phyloP scores from a whole-genome alignment of 2,888 invertebrate species.

The Noctua pronuba region DNA sequence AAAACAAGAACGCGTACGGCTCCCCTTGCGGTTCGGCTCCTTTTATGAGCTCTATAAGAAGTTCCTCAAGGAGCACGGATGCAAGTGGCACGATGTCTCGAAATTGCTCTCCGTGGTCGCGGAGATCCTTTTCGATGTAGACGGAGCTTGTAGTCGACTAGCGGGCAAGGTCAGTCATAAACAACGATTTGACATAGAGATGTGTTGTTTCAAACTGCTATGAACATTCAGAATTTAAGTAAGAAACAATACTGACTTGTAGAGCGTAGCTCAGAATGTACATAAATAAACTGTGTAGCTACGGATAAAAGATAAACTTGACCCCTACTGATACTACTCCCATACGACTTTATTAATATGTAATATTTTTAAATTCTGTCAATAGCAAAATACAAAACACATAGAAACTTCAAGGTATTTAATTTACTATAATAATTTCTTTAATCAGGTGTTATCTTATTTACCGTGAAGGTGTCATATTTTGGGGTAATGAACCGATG shows the following conservation, averaged over 20 bases:
- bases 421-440: constrained; percentile 14
- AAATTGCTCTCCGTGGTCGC: constrained; percentile 85
- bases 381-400: constrained; percentile 1
- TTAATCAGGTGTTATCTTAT: constrained; percentile 53
- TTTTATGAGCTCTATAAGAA: constrained; percentile 87
- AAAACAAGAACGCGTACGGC: constrained; percentile 78
- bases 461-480: constrained; percentile 34
- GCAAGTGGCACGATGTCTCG: constrained; percentile 88
- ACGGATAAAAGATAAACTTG: constrained; percentile 11
- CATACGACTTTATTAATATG: background rate
- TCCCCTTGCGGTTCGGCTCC: constrained; percentile 82
- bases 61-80: constrained; percentile 88
- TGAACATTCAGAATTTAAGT: constrained; percentile 37
- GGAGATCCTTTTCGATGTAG: constrained; percentile 87
- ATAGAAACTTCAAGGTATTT: background rate
- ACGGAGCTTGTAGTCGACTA: constrained; percentile 84
- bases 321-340: constrained; percentile 28
- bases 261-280: constrained; percentile 12
- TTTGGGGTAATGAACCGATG: constrained; percentile 45
- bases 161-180: constrained; percentile 86
- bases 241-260: constrained; percentile 23
- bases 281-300: background rate
- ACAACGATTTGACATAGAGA: constrained; percentile 29
- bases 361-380: background rate
- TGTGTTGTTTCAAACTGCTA: constrained; percentile 10